A percentile compares a stretch with the other conserved stretches of the same genome.
These are phyloP conservation scores for Enteromius treurensis DNA, from an alignment of 2,797 vertebrate genomes.

Conservation along the genomic window DNA sequence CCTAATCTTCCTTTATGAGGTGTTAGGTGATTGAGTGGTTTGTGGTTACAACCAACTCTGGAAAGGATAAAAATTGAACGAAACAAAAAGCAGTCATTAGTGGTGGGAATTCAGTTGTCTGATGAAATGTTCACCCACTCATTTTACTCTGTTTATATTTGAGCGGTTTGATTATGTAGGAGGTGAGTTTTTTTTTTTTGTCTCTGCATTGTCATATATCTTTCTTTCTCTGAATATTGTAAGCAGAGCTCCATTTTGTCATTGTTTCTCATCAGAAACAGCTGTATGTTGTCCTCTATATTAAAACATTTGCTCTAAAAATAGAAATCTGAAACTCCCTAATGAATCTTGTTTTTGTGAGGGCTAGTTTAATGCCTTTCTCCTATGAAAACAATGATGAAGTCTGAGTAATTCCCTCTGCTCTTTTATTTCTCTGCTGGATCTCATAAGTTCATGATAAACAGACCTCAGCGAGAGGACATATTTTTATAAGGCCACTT, in stretches of 20 bases:
- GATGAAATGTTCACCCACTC: neutral
- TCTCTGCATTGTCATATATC: neutral
- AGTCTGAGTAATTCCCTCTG: neutral
- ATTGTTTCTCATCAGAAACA: constrained; percentile 41
- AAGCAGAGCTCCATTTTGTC: constrained; percentile 3
- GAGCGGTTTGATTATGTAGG: neutral
- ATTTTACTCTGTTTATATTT: neutral
- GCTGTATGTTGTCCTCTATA: constrained; percentile 42
- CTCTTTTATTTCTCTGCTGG: constrained; percentile 9
- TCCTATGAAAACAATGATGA: constrained; percentile 25
- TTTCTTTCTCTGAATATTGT: constrained; percentile 23
- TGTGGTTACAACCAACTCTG: constrained; percentile 30
- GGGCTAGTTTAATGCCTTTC: neutral
- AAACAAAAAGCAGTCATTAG: constrained; percentile 33
- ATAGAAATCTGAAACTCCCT: constrained; percentile 35
- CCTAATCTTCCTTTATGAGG: constrained; percentile 25
- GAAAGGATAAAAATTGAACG: neutral
- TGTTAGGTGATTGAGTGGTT: constrained; percentile 24
- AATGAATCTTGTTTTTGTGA: constrained; percentile 15
- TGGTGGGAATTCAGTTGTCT: constrained; percentile 8
- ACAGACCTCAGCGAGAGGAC: constrained; percentile 12
- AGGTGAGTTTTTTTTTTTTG: neutral
- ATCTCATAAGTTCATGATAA: constrained; percentile 19
- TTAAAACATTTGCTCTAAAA: constrained; percentile 48
- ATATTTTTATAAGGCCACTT: constrained; percentile 34